A percentile compares a stretch with the other conserved stretches of the same genome.
Conservation (phyloP, 2,113 vertebrate genomes). For the Oncorhynchus masou region DNA sequence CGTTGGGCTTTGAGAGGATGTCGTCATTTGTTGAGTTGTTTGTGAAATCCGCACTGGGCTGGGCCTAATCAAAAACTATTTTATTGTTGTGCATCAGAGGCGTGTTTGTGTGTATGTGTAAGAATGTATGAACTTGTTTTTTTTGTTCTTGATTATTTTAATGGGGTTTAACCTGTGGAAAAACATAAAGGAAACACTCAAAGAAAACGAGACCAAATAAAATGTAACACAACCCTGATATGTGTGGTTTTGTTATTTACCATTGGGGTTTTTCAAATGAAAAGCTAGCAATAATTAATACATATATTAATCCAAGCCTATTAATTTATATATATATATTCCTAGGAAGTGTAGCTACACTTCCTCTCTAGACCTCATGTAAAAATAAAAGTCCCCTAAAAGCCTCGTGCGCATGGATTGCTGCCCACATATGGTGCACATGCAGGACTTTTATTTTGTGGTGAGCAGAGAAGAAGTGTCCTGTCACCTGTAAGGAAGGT, state of each 20-base stretch:
- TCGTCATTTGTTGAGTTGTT: slow-evolving; percentile 37
- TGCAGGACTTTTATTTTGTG: too few species aligned
- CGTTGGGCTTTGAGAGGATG: slow-evolving; percentile 46
- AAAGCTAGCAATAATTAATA: too few species aligned
- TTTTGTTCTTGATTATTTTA: slow-evolving; percentile 63
- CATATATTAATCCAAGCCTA: neutral
- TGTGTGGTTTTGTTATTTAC: neutral
- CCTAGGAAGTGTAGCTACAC: too few species aligned
- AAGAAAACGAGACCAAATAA: slow-evolving; percentile 74
- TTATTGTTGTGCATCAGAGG: slow-evolving; percentile 45
- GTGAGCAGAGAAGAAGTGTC: too few species aligned
- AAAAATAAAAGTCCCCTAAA: too few species aligned
- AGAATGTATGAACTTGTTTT: slow-evolving; percentile 40
- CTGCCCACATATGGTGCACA: too few species aligned
- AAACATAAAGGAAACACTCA: slow-evolving; percentile 17
- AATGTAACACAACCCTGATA: slow-evolving; percentile 63
- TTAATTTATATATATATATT: too few species aligned
- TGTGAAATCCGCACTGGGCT: slow-evolving; percentile 75
- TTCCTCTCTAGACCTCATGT: too few species aligned
- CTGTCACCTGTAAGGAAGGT: too few species aligned
- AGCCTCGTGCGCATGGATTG: too few species aligned
- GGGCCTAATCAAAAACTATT: slow-evolving; percentile 74
- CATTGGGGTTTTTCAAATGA: neutral
- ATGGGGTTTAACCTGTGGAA: slow-evolving; percentile 77
- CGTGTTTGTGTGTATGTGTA: slow-evolving; percentile 62